Evolutionary conservation across 2,888 invertebrate species (phyloP).

Genomic region (Caenorhabditis sp.): DNA sequence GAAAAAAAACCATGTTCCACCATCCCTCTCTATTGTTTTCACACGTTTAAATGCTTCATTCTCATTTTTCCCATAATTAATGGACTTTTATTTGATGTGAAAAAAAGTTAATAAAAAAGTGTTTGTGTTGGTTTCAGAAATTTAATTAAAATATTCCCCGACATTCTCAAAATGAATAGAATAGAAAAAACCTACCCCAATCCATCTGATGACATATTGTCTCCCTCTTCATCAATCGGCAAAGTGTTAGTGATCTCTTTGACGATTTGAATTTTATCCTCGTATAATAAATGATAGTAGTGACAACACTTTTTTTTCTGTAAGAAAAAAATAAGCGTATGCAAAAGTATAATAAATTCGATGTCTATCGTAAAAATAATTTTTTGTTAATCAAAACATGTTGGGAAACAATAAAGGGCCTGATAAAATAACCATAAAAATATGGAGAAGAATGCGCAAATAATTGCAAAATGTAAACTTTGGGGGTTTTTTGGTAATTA

Average conservation of each 20-base stretch:
- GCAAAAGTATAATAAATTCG: background rate
- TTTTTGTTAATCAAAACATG: background rate
- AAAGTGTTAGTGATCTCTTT: slow-evolving; percentile 37
- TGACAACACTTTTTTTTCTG: slow-evolving; percentile 39
- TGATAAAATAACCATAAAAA: background rate
- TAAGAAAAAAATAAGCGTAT: background rate
- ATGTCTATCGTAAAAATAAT: background rate
- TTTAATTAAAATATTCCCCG: background rate
- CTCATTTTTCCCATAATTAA: no score
- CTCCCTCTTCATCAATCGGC: slow-evolving; percentile 27
- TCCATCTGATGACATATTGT: slow-evolving; percentile 25
- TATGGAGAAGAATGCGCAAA: background rate
- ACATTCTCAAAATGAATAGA: background rate
- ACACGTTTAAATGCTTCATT: no score
- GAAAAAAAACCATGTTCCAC: no score
- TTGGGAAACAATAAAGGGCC: background rate
- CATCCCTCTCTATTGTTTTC: no score
- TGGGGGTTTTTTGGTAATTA: background rate
- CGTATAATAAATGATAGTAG: slow-evolving; percentile 34
- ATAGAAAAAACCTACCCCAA: slow-evolving; percentile 16
- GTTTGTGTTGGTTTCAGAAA: no score
- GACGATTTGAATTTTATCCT: slow-evolving; percentile 44
- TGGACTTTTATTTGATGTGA: no score
- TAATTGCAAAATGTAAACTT: background rate
- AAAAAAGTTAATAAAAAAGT: background rate